Evolutionary conservation across 1,140 invertebrate genomes (phyloP).

Genomic region (Aphidius gifuensis): DNA sequence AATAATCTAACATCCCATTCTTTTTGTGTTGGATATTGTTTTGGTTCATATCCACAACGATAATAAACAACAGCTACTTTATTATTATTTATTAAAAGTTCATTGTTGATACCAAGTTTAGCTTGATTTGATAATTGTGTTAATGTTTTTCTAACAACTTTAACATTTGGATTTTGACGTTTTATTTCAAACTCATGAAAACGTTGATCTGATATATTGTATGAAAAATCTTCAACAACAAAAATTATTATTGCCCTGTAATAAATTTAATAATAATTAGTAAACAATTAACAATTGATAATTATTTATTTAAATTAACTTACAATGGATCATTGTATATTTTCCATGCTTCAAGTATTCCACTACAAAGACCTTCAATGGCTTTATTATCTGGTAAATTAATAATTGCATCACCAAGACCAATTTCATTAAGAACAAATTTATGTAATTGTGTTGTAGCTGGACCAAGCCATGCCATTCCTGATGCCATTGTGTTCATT

Average conservation of each 20-base stretch:
- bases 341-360: constrained; percentile 74
- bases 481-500: constrained; percentile 72
- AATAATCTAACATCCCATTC: constrained; percentile 82
- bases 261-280: constrained; percentile 21
- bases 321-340: constrained; percentile 62
- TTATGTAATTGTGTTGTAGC: constrained; percentile 52
- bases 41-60: constrained; percentile 83
- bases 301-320: constrained; percentile 5
- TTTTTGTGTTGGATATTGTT: constrained; percentile 70
- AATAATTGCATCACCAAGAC: constrained; percentile 52
- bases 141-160: constrained; percentile 67
- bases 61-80: constrained; percentile 90
- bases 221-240: constrained; percentile 79
- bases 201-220: constrained; percentile 85
- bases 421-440: constrained; percentile 52
- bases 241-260: constrained; percentile 72
- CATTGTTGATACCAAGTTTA: constrained; percentile 56
- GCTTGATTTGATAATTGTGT: constrained; percentile 62
- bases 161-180: constrained; percentile 65
- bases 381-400: constrained; percentile 75
- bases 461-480: constrained; percentile 79
- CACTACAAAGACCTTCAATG: constrained; percentile 65
- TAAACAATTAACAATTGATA: neutral
- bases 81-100: constrained; percentile 61
- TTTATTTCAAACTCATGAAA: constrained; percentile 85